A percentile compares a stretch with the other conserved stretches of the same genome.
Evolutionary conservation across 2,797 vertebrate species (phyloP).

Genomic region (Allobates femoralis): DNA sequence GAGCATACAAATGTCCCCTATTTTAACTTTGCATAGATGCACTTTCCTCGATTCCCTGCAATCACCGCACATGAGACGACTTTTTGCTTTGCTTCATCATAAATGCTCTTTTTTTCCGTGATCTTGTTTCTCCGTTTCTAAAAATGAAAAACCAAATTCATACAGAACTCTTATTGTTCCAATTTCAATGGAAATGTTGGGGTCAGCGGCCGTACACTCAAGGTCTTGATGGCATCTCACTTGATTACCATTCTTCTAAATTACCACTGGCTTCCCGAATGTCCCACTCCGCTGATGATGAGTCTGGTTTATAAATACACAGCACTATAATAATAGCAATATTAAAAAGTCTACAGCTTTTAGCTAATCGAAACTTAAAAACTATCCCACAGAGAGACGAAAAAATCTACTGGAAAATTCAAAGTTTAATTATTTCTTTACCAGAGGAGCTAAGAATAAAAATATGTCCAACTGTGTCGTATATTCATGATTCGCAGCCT

Average conservation of each 20-base stretch:
- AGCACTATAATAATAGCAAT: not conserved
- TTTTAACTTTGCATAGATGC: not conserved
- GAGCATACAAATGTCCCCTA: too few relatives aligned
- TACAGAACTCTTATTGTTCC: conserved; percentile 22
- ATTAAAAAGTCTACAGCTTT: conserved; percentile 23
- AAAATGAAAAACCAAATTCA: not conserved
- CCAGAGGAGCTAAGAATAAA: conserved; percentile 10
- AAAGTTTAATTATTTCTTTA: conserved; percentile 22
- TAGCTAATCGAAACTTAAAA: conserved; percentile 27
- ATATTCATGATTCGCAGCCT: not conserved
- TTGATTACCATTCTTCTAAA: conserved; percentile 19
- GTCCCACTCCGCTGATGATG: conserved; percentile 3
- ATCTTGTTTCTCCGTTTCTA: not conserved
- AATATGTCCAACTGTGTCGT: not conserved
- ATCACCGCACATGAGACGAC: not conserved
- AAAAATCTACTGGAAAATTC: conserved; percentile 11
- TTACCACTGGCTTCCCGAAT: not conserved
- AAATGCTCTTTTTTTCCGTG: not conserved
- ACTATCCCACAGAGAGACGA: not conserved
- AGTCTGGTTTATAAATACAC: conserved; percentile 9
- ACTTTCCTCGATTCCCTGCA: not conserved
- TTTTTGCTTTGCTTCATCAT: not conserved
- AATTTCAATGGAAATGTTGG: conserved; percentile 30
- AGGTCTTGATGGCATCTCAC: conserved; percentile 5
- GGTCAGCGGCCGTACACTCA: conserved; percentile 24